A percentile compares a stretch with the other conserved stretches of the same genome.
phyloP scores from a whole-genome alignment of 2,888 invertebrate genomes.

The Fragum whitleyi region DNA sequence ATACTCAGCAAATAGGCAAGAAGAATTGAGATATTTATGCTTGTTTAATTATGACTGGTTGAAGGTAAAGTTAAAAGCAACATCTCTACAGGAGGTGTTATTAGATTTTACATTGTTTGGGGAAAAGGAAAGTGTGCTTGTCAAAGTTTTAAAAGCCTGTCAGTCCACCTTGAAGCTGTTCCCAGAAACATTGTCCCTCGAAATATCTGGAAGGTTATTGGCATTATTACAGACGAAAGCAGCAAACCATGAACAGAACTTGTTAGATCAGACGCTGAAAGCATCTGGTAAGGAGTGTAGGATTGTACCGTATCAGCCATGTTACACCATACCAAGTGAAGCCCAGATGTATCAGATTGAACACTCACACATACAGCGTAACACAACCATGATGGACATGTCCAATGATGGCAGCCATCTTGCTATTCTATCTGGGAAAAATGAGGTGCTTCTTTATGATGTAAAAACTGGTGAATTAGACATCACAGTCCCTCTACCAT shows the following conservation, averaged over 20 bases:
- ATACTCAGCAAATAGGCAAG: slow-evolving; percentile 86
- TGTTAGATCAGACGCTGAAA: slow-evolving; percentile 62
- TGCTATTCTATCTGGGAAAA: slow-evolving; percentile 62
- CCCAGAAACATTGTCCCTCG: slow-evolving; percentile 97
- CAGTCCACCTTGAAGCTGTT: slow-evolving; percentile 93
- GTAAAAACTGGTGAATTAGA: slow-evolving; percentile 69
- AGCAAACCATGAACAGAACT: slow-evolving; percentile 55
- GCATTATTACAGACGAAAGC: slow-evolving; percentile 86
- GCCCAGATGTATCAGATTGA: slow-evolving; percentile 67
- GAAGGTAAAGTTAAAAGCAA: slow-evolving; percentile 96
- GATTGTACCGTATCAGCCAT: slow-evolving; percentile 68
- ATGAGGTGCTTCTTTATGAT: slow-evolving; percentile 72
- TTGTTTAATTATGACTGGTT: slow-evolving; percentile 98
- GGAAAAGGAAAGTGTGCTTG: slow-evolving; percentile 92
- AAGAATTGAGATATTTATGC: slow-evolving; percentile 95
- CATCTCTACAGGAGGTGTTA: slow-evolving; percentile 96
- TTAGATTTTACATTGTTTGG: slow-evolving; percentile 90
- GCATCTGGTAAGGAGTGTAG: slow-evolving; percentile 83
- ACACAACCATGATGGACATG: slow-evolving; percentile 53
- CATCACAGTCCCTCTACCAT: slow-evolving; percentile 47
- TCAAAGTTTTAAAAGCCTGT: slow-evolving; percentile 63
- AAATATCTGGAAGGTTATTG: slow-evolving; percentile 94
- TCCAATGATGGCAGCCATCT: slow-evolving; percentile 68
- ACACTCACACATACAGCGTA: slow-evolving; percentile 86
- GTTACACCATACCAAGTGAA: slow-evolving; percentile 67